A percentile compares a stretch with the other conserved stretches of the same genome.
phyloP scores from a whole-genome alignment of 2,797 vertebrate species.

The Sebastes melanostomus region DNA sequence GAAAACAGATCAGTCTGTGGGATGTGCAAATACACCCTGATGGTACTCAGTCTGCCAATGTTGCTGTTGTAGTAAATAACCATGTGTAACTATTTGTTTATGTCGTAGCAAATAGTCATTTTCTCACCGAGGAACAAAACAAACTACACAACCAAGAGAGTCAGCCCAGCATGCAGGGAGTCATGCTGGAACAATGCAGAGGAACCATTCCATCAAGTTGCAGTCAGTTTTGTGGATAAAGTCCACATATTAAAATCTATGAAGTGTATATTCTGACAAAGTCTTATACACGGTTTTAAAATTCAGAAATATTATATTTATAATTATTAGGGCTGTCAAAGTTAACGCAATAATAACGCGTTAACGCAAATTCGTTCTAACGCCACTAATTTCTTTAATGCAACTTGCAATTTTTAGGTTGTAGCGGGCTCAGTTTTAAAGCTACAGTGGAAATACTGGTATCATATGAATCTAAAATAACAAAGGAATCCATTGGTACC shows the following conservation, averaged over 20 bases:
- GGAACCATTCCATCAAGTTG: constrained; percentile 40
- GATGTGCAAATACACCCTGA: neutral
- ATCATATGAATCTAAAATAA: accelerated
- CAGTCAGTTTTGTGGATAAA: neutral
- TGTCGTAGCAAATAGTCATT: neutral
- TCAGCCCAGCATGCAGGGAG: constrained; percentile 70
- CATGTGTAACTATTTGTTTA: neutral
- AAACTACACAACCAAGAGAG: constrained; percentile 27
- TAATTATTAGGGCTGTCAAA: neutral
- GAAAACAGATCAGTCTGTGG: neutral
- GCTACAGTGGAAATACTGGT: no score
- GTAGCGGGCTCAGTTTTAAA: no score
- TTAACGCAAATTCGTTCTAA: no score
- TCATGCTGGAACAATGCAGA: constrained; percentile 67
- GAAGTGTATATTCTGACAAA: neutral
- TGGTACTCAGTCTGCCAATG: neutral
- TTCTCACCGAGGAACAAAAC: neutral
- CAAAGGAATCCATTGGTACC: no score
- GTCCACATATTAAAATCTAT: neutral
- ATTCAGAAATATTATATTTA: neutral
- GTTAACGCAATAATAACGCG: accelerated
- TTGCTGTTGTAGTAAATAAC: neutral
- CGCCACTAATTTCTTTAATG: no score
- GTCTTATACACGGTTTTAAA: neutral
- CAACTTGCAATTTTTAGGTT: no score